Conservation (phyloP, 2,113 vertebrate genomes). For the Chaenocephalus aceratus region DNA sequence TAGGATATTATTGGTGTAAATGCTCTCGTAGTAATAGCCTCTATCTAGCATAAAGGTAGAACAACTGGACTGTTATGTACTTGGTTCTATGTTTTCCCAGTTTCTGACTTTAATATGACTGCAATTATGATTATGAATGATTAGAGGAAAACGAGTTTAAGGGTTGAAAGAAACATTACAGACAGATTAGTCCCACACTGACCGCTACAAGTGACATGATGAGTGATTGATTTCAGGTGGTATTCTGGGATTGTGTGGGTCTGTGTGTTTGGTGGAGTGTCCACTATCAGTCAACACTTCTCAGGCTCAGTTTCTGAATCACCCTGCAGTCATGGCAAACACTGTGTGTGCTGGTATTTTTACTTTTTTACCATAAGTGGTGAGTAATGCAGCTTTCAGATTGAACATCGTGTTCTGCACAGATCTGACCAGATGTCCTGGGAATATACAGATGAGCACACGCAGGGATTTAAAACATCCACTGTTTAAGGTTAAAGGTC, state of each 20-base stretch:
- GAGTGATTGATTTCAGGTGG: constrained; percentile 71
- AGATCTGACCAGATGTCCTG: no score
- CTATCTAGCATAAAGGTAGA: no score
- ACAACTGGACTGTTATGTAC: not conserved
- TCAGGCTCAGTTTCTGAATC: constrained; percentile 30
- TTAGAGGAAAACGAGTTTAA: constrained; percentile 29
- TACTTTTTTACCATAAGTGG: not conserved
- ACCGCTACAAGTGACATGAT: constrained; percentile 64
- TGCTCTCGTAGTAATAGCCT: not conserved
- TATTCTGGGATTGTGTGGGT: constrained; percentile 32
- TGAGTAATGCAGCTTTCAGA: not conserved
- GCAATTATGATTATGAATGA: not conserved
- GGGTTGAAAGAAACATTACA: constrained; percentile 25
- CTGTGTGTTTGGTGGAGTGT: constrained; percentile 11
- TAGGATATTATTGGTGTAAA: not conserved
- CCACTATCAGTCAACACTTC: constrained; percentile 60
- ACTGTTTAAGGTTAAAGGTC: no score
- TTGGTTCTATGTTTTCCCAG: not conserved
- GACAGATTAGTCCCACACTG: constrained; percentile 50
- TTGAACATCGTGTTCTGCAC: no score
- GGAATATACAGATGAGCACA: no score
- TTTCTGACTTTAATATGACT: constrained; percentile 7
- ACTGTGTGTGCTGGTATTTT: not conserved
- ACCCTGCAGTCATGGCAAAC: constrained; percentile 22
- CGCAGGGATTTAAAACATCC: no score